Base-by-base conservation (phyloP, 2,113 vertebrate species). In the Chascanopsetta lugubris region DNA sequence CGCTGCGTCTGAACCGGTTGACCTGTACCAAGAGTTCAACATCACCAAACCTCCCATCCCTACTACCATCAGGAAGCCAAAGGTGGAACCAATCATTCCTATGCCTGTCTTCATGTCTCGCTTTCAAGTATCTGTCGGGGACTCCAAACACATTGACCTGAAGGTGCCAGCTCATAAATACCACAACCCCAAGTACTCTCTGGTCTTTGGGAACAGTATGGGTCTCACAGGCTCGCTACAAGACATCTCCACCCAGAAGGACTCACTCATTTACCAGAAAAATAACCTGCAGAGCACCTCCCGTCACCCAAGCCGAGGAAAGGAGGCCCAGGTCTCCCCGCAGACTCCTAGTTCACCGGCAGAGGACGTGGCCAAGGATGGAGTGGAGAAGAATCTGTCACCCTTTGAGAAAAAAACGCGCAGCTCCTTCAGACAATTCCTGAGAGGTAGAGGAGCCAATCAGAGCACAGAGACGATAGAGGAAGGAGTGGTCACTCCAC, bases 171-270 rank as follows among this genome's bases (percentile, higher is more conserved):
- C 95, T 1, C 95, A 96, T 49, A 98, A 98, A 72, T 91, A 95
- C 29, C 95, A 98, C 91, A 98, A 97, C 61, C 97, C 97, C 10
- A 99, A 97, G 76, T 99, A 99, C 9, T 92, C 93, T 13, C 84
- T 99, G 79, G 97, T 97, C 32, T 86, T 95, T 1, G 93, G 94
- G 22, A 93, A 90, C 74, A 88, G 63, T 2, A 32, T 54, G 8
- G 86, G 84, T 4, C 32, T 84, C 10, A 86, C 89, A 0, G 77
- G 86, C 3, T 93, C 92, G 1, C 69, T 92, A 1, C 91, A 92
- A 21, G 91, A 93, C 67, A 82, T 93, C 24, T 74, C 88, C 0
- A 64, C 50, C 3, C 24, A 36, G 0, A 80, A 25, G 13, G 82
- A 89, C 40, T 66, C 50, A 0, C 21, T 69, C 38, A 47, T 55